Percentiles rank a stretch among this genome's conserved stretches.
phyloP scores from a whole-genome alignment of 2,888 invertebrate genomes.

The Phengaris alcon region DNA sequence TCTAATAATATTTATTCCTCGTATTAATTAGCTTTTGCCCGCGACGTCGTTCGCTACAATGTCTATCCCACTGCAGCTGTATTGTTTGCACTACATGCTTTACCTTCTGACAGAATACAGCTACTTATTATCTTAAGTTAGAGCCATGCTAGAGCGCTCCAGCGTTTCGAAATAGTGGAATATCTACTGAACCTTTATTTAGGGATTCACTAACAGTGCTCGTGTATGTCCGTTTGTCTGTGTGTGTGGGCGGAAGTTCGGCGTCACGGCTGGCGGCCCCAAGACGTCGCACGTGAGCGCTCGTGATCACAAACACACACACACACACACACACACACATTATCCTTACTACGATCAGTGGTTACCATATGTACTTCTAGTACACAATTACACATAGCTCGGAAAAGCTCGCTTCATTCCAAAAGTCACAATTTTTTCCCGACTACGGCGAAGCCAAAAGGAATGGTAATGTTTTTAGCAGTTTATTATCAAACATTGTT shows the following conservation, averaged over 20 bases:
- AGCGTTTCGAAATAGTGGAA: background rate
- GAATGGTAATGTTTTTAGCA: no score
- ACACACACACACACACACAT: background rate
- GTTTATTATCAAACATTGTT: no score
- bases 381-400: background rate
- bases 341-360: background rate
- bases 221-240: conserved; percentile 30
- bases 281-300: conserved; percentile 18
- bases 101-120: background rate
- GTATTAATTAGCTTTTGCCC: no score
- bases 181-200: background rate
- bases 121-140: no score
- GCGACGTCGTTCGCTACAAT: background rate
- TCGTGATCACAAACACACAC: conserved; percentile 14
- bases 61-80: background rate
- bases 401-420: background rate
- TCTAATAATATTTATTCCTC: no score
- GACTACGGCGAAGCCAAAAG: background rate
- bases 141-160: background rate
- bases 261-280: conserved; percentile 70
- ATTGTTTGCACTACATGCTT: background rate
- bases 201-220: background rate
- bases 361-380: background rate
- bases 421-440: background rate
- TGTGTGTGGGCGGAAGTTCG: conserved; percentile 54